Conservation (phyloP, 2,888 invertebrate species). For the Tortrix viridana region DNA sequence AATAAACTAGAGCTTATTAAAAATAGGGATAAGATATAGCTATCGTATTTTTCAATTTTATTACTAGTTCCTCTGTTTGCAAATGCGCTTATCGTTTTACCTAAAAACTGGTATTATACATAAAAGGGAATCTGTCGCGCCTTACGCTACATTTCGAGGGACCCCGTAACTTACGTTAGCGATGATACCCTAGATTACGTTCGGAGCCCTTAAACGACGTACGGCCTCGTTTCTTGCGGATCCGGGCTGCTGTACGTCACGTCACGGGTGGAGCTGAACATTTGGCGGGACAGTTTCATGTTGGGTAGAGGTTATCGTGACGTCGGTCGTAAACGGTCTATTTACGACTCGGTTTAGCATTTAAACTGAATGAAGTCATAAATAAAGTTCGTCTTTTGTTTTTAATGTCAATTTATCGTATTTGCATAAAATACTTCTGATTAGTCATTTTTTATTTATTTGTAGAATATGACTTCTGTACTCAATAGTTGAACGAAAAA, state of each 20-base stretch:
- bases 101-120: conserved; percentile 5
- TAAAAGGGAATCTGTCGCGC: background rate
- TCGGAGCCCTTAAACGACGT: conserved; percentile 23
- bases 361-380: too few species aligned
- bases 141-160: background rate
- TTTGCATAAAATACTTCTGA: too few species aligned
- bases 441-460: too few species aligned
- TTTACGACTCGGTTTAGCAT: too few species aligned
- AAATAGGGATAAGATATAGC: too few species aligned
- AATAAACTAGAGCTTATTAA: too few species aligned
- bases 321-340: too few species aligned
- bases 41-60: too few species aligned
- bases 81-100: conserved; percentile 4
- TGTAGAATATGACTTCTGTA: too few species aligned
- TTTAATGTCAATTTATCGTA: too few species aligned
- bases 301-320: background rate
- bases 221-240: conserved; percentile 13
- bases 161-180: conserved; percentile 14
- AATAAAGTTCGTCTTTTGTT: too few species aligned
- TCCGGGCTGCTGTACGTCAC: background rate
- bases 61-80: background rate
- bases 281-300: background rate
- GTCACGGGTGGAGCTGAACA: background rate
- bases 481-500: too few species aligned
- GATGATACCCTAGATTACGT: conserved; percentile 28